Evolutionary conservation across 2,797 vertebrate genomes (phyloP).

Genomic region (Petrocephalus schoutedeni): DNA sequence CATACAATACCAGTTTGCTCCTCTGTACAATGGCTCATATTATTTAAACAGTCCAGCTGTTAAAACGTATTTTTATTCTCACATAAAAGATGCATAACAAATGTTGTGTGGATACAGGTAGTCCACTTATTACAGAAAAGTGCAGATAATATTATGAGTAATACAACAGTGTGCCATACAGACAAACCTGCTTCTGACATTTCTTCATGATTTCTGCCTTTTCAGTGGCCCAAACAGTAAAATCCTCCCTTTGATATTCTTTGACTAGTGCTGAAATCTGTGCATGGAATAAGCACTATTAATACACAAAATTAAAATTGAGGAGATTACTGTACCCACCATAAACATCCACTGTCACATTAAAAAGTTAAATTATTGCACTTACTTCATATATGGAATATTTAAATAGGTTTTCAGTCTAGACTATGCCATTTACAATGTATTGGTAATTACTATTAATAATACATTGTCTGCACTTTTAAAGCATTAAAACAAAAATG

Average conservation of each 20-base stretch:
- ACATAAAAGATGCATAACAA: neutral
- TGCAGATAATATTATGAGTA: neutral
- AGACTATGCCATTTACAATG: too few species aligned
- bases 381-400: too few species aligned
- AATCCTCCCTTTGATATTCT: conserved; percentile 24
- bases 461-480: too few species aligned
- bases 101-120: neutral
- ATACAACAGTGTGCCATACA: neutral
- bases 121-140: neutral
- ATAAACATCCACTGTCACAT: neutral
- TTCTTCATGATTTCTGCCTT: conserved; percentile 49
- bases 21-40: too few species aligned
- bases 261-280: conserved; percentile 49
- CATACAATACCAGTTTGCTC: neutral
- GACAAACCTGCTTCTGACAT: conserved; percentile 45
- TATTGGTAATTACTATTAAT: too few species aligned
- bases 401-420: too few species aligned
- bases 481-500: neutral
- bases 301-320: neutral
- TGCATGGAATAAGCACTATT: neutral
- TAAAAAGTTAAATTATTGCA: too few species aligned
- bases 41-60: neutral
- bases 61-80: neutral
- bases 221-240: conserved; percentile 49
- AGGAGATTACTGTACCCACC: too few species aligned